Base-by-base conservation (phyloP, 2,797 vertebrate species). In the Pampus argenteus region DNA sequence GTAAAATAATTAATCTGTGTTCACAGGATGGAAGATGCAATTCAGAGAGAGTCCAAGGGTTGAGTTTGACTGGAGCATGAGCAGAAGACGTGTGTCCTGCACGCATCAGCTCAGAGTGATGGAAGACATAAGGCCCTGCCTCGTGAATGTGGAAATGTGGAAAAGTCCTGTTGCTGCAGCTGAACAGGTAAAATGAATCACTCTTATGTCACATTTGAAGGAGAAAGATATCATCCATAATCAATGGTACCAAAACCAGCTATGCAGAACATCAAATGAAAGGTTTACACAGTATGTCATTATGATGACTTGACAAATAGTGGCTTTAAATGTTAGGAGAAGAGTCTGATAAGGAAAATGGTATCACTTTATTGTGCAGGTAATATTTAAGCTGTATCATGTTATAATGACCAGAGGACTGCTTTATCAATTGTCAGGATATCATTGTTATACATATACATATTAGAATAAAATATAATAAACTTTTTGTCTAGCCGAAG, bases 361-460 rank as follows among this genome's bases (percentile, higher is more conserved):
- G 10, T 26, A 45, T 26, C 28, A 2, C 18, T 28, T 6, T 3
- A 47, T 2, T 18, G 5, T 26, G 9, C 9, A 26, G 40, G 26
- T 28, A n/a, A 14, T 4, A n/a, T 8, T 9, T 23, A 15, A 66
- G 15, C 38, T 25, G 17, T 13, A n/a, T 66, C 18, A 15, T 42
- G 5, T 25, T 7, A 49, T 28, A 20, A 4, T 40, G 17, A 36
- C 13, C 14, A 50, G 18, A 20, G 15, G 3, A 25, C 13, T 40
- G 38, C 38, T 40, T 40, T 40, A 15, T 40, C 6, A 14, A 15
- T 14, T 40, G 38, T n/a, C 20, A 25, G 31, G 25, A 57, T 44
- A 42, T 47, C 50, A 63, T 6, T 28, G 29, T 31, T 50, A n/a
- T 44, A 34, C n/a, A n/a, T n/a, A n/a, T n/a, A n/a, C n/a, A n/a